Base-by-base conservation (phyloP, 2,888 invertebrate species). In the Petrophora chlorosata region DNA sequence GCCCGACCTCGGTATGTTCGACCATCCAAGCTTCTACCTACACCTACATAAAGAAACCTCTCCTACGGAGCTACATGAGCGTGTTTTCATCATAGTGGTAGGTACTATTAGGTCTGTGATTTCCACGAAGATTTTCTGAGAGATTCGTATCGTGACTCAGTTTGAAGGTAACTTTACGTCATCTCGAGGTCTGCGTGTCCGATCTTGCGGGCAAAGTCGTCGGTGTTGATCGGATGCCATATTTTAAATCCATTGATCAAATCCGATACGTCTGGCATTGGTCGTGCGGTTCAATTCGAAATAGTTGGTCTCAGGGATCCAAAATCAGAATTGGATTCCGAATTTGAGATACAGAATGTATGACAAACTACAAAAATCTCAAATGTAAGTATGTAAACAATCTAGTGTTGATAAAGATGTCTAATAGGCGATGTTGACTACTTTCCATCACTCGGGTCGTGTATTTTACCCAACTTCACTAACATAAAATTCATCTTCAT, bases 1-100 rank as follows among this genome's bases (percentile, higher is more conserved):
- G 71, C 69, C 72, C 78, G 71, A 70, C 73, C 79, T 65, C 69
- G 38, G 44, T 75, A 35, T 33, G 67, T 64, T 69, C 67, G 53
- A 53, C 68, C 72, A 68, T 65, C 65, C 65, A 56, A 59, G 56
- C 56, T 59, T 53, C 62, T 53, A 47, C 52, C 50, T 50, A 40
- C 38, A 58, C 57, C 57, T 61, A 56, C 58, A 58, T 46, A 58
- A 56, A 39, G 50, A 54, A 60, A 59, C 47, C 47, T 45, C 52
- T 53, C 46, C 49, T 36, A 52, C 43, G 38, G 34, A 46, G 42
- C 35, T 25, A 35, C 25, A 33, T 43, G 42, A 49, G 43, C 49
- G 47, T 49, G 34, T 45, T 55, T 53, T 53, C 38, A 42, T 33
- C 32, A 22, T 25, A 35, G 7, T 23, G 12, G 12, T 17, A 35